These are phyloP conservation scores for Gymnopithys bicolor DNA, from an alignment of 2,797 vertebrate species.

Conservation along the genomic window DNA sequence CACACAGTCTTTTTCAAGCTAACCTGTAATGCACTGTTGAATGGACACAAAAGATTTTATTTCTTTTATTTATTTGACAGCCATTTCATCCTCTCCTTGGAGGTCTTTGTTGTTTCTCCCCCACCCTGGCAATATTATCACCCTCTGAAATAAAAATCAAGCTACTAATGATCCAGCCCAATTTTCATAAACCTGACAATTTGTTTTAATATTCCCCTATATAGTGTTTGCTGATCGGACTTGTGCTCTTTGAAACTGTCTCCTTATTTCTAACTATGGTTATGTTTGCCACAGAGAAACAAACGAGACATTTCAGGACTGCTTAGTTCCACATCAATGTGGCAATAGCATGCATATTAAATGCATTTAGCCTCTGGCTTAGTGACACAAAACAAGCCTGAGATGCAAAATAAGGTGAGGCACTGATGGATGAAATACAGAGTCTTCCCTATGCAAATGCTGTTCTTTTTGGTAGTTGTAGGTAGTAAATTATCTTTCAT, in stretches of 20 bases:
- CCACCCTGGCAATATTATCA: neutral
- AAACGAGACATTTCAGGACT: neutral
- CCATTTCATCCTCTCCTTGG: neutral
- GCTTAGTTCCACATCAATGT: neutral
- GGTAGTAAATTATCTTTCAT: neutral
- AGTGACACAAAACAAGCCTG: neutral
- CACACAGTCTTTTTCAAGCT: neutral
- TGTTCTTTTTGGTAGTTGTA: neutral
- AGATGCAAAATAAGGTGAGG: conserved; percentile 19
- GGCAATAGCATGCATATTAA: neutral
- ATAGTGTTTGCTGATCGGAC: neutral
- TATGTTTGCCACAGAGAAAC: neutral
- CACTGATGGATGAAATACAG: neutral
- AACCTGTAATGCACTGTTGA: neutral
- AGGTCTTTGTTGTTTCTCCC: neutral
- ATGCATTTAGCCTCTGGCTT: conserved; percentile 12
- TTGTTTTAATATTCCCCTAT: neutral
- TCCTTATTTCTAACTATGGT: neutral
- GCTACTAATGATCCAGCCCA: neutral
- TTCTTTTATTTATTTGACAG: neutral
- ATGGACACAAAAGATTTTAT: neutral
- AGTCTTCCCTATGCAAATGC: neutral
- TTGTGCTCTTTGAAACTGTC: neutral
- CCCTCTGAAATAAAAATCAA: neutral
- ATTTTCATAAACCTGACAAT: neutral